A percentile compares a stretch with the other conserved stretches of the same genome.
Conservation (phyloP, 2,113 vertebrate species). For the Onychorhynchus coronatus region DNA sequence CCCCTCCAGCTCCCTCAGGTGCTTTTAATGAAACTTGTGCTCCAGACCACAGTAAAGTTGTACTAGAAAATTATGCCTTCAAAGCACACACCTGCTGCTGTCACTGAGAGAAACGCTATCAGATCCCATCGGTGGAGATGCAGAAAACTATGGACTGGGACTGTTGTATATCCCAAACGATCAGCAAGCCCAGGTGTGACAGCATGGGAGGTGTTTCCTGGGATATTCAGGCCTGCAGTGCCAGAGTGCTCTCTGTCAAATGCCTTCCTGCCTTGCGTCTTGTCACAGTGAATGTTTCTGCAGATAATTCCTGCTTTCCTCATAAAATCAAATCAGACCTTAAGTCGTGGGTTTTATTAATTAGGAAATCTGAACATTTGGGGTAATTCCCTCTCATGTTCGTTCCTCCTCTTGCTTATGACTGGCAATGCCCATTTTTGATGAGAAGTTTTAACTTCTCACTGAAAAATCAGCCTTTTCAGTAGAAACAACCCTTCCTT, state of each 20-base stretch:
- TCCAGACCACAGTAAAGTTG: fast-evolving
- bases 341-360: neutral
- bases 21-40: neutral
- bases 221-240: neutral
- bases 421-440: neutral
- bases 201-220: neutral
- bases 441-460: neutral
- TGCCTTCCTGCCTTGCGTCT: neutral
- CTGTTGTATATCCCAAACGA: neutral
- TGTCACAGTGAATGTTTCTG: neutral
- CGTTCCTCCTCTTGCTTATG: neutral
- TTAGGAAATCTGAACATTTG: neutral
- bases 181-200: neutral
- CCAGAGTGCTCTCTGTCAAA: neutral
- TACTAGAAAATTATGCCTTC: neutral
- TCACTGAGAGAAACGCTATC: neutral
- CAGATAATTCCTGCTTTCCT: neutral
- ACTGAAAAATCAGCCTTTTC: neutral
- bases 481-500: neutral
- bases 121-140: neutral
- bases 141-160: neutral
- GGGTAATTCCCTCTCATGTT: neutral
- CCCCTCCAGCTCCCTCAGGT: neutral
- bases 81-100: neutral
- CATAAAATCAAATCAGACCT: neutral